Evolutionary conservation across 1,140 invertebrate genomes (phyloP), one percentile per base, ranked within the genome.

Genomic region (Apis cerana): DNA sequence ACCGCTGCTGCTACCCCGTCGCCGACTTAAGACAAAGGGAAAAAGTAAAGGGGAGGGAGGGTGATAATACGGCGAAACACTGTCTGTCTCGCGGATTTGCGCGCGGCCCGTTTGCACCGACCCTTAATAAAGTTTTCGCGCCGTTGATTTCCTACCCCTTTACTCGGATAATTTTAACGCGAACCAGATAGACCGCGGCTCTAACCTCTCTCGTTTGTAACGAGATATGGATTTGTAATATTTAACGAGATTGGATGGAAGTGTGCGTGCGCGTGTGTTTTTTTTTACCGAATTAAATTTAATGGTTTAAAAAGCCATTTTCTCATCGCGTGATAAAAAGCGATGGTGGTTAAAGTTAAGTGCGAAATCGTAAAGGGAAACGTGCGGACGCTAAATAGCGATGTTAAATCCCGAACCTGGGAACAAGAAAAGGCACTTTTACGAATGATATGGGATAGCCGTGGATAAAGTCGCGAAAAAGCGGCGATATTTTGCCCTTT

Each of bases 1-100:
- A 83, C 33, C 33, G 80, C 76, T 82, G 50, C 74, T 43, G 15
- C 27, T 68, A 21, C n/a, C 23, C 64, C 10, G 48, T 9, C 70
- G 15, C 50, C 58, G 19, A 61, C n/a, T 61, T 33, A 67, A 81
- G 75, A 84, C 69, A 79, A 75, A 59, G 17, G 23, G 50, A 85
- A 77, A 70, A 81, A 84, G 13, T 58, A 43, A 64, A 72, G 21
- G 56, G 17, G 27, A 3, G 2, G 9, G 2, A 27, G 7, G 15
- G 17, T 17, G 65, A 17, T 67, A 65, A 85, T 70, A 75, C 33
- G 17, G 19, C 78, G 59, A 80, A 65, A 72, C 23, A 48, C 33
- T 54, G 69, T 72, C 59, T 64, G 65, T 33, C 5, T 43, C 19
- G 9, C 27, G 68, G 77, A 80, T 71, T 71, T 71, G 58, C 48